Conservation (phyloP, 2,888 invertebrate species). For the Lobophora halterata region DNA sequence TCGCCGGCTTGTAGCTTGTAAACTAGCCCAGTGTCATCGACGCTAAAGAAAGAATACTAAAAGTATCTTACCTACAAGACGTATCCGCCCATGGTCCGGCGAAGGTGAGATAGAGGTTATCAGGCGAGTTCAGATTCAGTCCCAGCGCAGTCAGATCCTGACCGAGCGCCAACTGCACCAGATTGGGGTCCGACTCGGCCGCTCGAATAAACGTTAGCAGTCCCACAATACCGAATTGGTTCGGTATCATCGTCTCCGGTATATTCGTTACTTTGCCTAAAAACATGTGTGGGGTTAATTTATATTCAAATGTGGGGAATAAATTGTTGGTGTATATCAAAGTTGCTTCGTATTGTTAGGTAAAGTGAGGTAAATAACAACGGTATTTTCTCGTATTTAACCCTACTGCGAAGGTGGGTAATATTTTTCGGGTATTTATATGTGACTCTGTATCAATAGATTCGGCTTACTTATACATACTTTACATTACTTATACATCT, state of each 20-base stretch:
- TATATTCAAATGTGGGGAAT: slow-evolving; percentile 1
- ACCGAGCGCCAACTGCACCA: slow-evolving; percentile 97
- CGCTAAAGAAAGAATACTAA: slow-evolving; percentile 8
- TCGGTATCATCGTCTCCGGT: slow-evolving; percentile 98
- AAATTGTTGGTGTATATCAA: slow-evolving; percentile 29
- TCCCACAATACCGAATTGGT: slow-evolving; percentile 99
- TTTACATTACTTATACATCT: no score
- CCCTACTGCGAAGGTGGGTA: no score
- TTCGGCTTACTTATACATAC: no score
- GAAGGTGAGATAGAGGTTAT: slow-evolving; percentile 98
- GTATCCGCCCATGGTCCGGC: slow-evolving; percentile 99
- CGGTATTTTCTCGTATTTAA: no score
- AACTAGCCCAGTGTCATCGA: not conserved
- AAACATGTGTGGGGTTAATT: slow-evolving; percentile 26
- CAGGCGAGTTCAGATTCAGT: slow-evolving; percentile 98
- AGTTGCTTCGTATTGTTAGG: slow-evolving; percentile 31
- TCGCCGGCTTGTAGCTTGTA: no score
- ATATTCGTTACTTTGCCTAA: slow-evolving; percentile 98
- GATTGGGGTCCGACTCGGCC: slow-evolving; percentile 97
- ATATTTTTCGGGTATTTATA: no score
- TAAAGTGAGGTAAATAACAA: no score
- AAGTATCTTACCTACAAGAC: slow-evolving; percentile 85
- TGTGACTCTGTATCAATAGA: no score
- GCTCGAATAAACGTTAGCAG: slow-evolving; percentile 98
- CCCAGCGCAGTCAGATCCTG: slow-evolving; percentile 99